Conservation (phyloP, 1,140 invertebrate species). For the Aphidius ervi region DNA sequence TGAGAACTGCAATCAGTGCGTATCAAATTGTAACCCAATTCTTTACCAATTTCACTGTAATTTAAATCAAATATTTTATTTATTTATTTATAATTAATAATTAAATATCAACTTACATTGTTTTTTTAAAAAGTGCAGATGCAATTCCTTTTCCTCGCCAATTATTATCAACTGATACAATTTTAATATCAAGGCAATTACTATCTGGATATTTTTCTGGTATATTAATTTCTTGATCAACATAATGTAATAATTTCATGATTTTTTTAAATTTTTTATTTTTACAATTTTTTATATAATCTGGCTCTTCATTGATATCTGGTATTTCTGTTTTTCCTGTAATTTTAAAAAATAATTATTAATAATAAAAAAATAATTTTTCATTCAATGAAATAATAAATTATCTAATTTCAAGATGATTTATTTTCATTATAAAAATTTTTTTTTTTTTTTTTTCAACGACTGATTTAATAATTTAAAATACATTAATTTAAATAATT, state of each 20-base stretch:
- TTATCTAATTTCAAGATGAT: neutral
- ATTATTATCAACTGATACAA: constrained; percentile 62
- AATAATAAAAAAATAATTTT: neutral
- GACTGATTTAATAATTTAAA: no score
- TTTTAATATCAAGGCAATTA: constrained; percentile 60
- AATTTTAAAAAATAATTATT: neutral
- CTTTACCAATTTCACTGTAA: constrained; percentile 58
- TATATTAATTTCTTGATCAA: constrained; percentile 56
- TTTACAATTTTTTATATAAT: constrained; percentile 48
- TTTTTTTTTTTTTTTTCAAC: no score
- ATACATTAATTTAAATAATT: no score
- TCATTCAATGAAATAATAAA: neutral
- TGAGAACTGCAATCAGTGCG: constrained; percentile 64
- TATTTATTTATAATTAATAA: neutral
- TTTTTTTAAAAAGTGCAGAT: constrained; percentile 59
- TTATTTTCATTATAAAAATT: no score
- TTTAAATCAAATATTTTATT: constrained; percentile 21
- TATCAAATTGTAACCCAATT: constrained; percentile 53
- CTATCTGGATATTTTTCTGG: constrained; percentile 57
- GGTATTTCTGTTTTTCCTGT: constrained; percentile 34
- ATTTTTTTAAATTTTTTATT: constrained; percentile 63
- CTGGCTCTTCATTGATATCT: constrained; percentile 38
- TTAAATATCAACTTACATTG: constrained; percentile 53
- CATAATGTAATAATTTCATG: constrained; percentile 56
- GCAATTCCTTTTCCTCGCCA: constrained; percentile 66